Conservation (phyloP, 2,888 invertebrate species). For the Hetaerina titia region DNA sequence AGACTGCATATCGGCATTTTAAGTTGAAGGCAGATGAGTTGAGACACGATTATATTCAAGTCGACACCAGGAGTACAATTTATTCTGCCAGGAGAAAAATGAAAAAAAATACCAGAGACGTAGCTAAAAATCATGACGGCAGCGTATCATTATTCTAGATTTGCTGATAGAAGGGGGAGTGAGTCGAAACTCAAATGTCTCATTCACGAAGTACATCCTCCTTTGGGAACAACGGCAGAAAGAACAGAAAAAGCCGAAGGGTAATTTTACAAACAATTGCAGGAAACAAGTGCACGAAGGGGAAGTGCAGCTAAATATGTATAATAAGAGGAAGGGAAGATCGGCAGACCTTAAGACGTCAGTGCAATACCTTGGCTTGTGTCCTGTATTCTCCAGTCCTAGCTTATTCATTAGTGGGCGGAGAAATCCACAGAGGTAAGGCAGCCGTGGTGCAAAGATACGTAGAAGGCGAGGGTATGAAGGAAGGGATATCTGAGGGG, state of each 20-base stretch:
- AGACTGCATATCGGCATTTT: no score
- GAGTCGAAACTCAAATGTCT: neutral
- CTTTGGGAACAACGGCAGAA: neutral
- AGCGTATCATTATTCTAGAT: neutral
- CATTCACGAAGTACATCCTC: neutral
- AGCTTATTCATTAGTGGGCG: neutral
- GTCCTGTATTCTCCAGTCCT: neutral
- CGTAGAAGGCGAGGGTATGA: neutral
- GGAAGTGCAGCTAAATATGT: neutral
- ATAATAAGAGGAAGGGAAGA: neutral
- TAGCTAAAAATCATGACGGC: neutral
- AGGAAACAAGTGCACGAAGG: conserved; percentile 30
- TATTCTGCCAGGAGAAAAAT: neutral
- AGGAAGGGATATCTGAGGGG: no score
- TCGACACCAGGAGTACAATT: neutral
- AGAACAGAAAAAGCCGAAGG: neutral
- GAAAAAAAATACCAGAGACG: neutral
- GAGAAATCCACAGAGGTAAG: neutral
- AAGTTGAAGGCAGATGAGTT: no score
- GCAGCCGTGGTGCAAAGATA: neutral
- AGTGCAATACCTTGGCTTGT: neutral
- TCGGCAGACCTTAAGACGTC: neutral
- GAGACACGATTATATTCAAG: no score
- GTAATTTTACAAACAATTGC: conserved; percentile 30
- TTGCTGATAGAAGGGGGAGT: neutral